Conservation (phyloP, 2,888 invertebrate species). For the Leucophora obtusa region DNA sequence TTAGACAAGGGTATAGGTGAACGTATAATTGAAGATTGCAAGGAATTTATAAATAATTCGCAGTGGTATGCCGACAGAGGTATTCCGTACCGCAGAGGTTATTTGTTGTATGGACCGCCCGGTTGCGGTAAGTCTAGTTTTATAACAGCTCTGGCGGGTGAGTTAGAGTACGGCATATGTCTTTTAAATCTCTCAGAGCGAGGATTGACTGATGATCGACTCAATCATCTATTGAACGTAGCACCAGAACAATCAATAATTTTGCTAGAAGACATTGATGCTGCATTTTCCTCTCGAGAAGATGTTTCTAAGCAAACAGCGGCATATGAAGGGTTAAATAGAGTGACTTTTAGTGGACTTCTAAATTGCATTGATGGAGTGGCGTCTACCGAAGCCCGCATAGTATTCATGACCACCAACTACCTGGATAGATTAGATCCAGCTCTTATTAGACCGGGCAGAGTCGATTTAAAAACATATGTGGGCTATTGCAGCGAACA, state of each 20-base stretch:
- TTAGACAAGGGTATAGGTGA: slow-evolving; percentile 89
- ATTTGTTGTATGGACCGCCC: slow-evolving; percentile 96
- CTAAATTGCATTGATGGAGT: slow-evolving; percentile 99
- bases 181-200: slow-evolving; percentile 97
- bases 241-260: slow-evolving; percentile 97
- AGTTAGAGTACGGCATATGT: slow-evolving; percentile 97
- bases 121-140: slow-evolving; percentile 99
- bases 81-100: slow-evolving; percentile 83
- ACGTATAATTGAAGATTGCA: slow-evolving; percentile 89
- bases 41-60: slow-evolving; percentile 93
- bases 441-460: slow-evolving; percentile 95
- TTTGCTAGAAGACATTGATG: slow-evolving; percentile 97
- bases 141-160: slow-evolving; percentile 96
- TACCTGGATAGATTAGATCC: slow-evolving; percentile 97
- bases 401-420: slow-evolving; percentile 99
- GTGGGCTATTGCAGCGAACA: slow-evolving; percentile 88
- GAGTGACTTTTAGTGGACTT: slow-evolving; percentile 98
- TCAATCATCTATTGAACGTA: slow-evolving; percentile 93
- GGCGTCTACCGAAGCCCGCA: slow-evolving; percentile 97
- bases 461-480: slow-evolving; percentile 94
- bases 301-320: slow-evolving; percentile 86
- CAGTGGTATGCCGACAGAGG: slow-evolving; percentile 94
- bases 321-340: slow-evolving; percentile 93
- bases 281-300: slow-evolving; percentile 92
- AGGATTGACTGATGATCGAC: slow-evolving; percentile 95